Evolutionary conservation across 2,888 invertebrate species (phyloP).

Genomic region (Heliconius hortense): DNA sequence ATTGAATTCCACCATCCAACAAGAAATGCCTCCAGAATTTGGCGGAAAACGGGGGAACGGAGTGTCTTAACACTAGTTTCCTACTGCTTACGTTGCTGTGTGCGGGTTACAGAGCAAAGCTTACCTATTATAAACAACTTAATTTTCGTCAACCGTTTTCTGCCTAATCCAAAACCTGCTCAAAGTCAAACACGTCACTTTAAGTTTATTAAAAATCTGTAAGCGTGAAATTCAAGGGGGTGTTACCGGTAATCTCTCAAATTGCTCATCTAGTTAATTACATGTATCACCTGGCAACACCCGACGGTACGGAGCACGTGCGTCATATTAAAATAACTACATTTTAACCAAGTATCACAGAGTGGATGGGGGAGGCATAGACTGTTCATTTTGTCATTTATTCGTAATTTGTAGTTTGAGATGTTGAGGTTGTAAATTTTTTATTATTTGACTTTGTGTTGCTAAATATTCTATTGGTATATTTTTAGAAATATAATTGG

Average conservation of each 20-base stretch:
- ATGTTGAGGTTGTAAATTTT: no score
- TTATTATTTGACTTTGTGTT: no score
- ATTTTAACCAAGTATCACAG: slow-evolving; percentile 12
- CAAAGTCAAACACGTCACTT: slow-evolving; percentile 39
- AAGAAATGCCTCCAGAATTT: no score
- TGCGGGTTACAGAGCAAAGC: no score
- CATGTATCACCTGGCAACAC: slow-evolving; percentile 67
- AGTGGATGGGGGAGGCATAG: neutral
- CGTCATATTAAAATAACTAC: slow-evolving; percentile 14
- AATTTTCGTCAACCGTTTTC: neutral
- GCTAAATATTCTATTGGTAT: no score
- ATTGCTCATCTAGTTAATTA: slow-evolving; percentile 74
- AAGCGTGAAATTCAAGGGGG: slow-evolving; percentile 50
- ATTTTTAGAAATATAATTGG: no score
- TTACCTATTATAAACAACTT: neutral
- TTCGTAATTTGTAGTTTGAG: neutral
- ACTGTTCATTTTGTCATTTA: slow-evolving; percentile 13
- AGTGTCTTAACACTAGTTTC: no score
- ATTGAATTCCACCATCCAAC: no score
- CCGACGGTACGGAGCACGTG: slow-evolving; percentile 45
- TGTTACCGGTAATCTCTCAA: slow-evolving; percentile 71
- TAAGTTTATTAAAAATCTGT: slow-evolving; percentile 47
- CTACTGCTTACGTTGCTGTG: no score
- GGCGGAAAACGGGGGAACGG: no score
- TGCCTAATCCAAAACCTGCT: neutral